Evolutionary conservation across 2,888 invertebrate genomes (phyloP), one percentile per base, ranked within the genome.

Genomic region (Drosophila peninsularis): DNA sequence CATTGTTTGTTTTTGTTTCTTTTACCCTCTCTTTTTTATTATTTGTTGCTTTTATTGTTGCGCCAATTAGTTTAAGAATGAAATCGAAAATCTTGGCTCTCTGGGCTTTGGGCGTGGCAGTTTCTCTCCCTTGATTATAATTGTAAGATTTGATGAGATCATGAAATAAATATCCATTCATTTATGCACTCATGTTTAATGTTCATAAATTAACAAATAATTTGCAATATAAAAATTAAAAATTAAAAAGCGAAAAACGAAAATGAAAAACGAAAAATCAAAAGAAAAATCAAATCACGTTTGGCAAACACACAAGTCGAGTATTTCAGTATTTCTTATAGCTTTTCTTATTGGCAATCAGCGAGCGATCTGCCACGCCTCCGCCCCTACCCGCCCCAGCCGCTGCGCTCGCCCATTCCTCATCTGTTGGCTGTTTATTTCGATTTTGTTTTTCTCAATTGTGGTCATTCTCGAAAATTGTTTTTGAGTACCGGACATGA

Each of bases 401-500:
- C 41, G 3, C 19, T 6, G 41, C 13, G 19, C 21, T 21, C 37
- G 5, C 47, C 63, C 69, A 78, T 74, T 78, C 62, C 74, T 75
- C 75, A 78, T 80, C 63, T 68, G 75, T 66, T 68, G 61, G 54
- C 72, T 78, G 75, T 82, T 85, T 73, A 76, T 84, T 86, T 89
- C 76, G 81, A 88, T 82, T 82, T 83, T 83, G 88, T 78, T 86
- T 83, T 88, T 78, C 90, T 78, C 88, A 90, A 88, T 88, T 88
- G 84, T 89, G 89, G 81, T 75, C 90, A 89, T 90, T 75, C 89
- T 87, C 85, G 82, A 89, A 89, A 87, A 90, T 85, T 89, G 82
- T 89, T 85, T 83, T 90, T 89, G 88, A 89, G 90, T 91, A 87
- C 91, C 91, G 90, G 91, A 92, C 90, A 88, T 91, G 91, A 92